These are phyloP conservation scores for Perognathus longimembris DNA, from an alignment of 2,113 vertebrate species.

Conservation along the genomic window DNA sequence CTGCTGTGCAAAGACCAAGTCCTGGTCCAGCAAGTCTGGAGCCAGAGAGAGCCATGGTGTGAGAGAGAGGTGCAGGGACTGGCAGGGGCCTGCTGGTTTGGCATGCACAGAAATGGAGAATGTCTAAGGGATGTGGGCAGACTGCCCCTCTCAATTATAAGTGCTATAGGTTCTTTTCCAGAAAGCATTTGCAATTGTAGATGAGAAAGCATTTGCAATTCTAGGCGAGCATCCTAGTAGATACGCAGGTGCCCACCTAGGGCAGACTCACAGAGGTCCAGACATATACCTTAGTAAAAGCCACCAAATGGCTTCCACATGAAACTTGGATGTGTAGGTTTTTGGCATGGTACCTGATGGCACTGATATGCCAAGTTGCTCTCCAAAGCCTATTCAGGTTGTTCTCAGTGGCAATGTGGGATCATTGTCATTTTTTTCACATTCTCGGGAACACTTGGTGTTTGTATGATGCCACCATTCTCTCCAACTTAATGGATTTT, in stretches of 20 bases:
- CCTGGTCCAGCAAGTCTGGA: neutral
- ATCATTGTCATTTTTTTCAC: neutral
- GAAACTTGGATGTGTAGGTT: slow-evolving; percentile 11
- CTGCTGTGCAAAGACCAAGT: neutral
- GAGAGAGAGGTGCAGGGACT: neutral
- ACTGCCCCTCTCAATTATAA: too few species aligned
- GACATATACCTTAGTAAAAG: neutral
- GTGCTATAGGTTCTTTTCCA: neutral
- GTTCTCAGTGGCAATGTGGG: neutral
- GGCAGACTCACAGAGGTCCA: neutral
- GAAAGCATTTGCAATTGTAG: neutral
- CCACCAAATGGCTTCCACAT: neutral
- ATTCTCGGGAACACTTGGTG: neutral
- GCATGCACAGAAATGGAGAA: neutral
- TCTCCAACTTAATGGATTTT: neutral
- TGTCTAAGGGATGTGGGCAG: neutral
- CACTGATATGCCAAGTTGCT: slow-evolving; percentile 3
- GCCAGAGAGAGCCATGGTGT: neutral
- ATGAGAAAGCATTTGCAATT: neutral
- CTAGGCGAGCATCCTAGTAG: neutral
- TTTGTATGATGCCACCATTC: slow-evolving; percentile 18
- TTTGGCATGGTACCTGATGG: neutral
- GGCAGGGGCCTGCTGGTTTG: neutral
- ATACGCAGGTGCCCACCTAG: neutral
- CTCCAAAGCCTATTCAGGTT: neutral